These are phyloP conservation scores for Crenichthys baileyi DNA, from an alignment of 2,797 vertebrate species.

Conservation along the genomic window DNA sequence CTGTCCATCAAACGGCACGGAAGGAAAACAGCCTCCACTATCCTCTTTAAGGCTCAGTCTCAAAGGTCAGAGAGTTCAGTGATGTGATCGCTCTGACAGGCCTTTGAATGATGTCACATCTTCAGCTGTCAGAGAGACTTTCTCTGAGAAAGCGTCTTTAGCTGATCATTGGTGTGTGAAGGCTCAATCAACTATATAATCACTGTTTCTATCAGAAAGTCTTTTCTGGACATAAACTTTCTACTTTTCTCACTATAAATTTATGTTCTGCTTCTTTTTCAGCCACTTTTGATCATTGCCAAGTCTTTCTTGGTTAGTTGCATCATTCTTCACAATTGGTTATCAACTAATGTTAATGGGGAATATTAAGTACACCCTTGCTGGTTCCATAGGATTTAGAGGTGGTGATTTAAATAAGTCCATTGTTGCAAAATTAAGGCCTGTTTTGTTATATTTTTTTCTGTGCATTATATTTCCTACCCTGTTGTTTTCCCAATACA, in stretches of 20 bases:
- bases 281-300: background rate
- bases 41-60: constrained; percentile 47
- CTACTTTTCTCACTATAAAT: background rate
- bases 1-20: constrained; percentile 37
- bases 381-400: background rate
- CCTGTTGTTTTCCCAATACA: too few relatives aligned
- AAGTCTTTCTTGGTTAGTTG: background rate
- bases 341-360: background rate
- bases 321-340: background rate
- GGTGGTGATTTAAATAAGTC: too few relatives aligned
- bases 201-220: constrained; percentile 9
- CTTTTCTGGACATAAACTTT: constrained; percentile 11
- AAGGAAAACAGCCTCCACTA: constrained; percentile 24
- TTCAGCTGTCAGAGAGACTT: constrained; percentile 23
- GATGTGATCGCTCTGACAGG: constrained; percentile 69
- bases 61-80: constrained; percentile 63
- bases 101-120: constrained; percentile 37
- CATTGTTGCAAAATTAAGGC: too few relatives aligned
- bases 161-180: constrained; percentile 29
- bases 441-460: too few relatives aligned
- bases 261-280: background rate
- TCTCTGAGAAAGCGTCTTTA: constrained; percentile 8
- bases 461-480: too few relatives aligned
- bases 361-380: background rate
- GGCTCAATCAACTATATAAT: constrained; percentile 42